Conservation (phyloP, 2,113 vertebrate species). For the Empidonax alnorum region DNA sequence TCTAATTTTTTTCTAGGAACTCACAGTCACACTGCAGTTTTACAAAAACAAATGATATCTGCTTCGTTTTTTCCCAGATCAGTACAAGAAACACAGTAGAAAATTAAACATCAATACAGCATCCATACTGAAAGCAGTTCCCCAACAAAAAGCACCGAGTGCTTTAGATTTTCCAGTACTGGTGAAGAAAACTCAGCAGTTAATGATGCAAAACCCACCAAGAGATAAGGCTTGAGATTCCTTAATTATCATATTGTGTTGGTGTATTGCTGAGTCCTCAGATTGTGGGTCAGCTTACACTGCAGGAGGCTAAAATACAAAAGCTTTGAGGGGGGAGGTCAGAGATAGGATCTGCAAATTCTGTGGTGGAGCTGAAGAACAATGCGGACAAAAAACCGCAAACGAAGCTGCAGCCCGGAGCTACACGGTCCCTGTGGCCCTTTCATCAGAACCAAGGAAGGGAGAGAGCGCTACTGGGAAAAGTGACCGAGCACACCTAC, state of each 20-base stretch:
- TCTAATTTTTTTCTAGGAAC: background rate
- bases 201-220: background rate
- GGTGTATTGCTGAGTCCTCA: background rate
- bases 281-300: background rate
- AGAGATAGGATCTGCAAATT: background rate
- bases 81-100: background rate
- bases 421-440: accelerated
- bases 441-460: background rate
- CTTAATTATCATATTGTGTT: background rate
- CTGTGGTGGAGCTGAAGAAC: background rate
- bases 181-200: background rate
- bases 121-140: background rate
- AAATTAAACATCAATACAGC: background rate
- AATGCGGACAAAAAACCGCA: background rate
- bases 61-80: background rate
- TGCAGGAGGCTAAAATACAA: background rate
- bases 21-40: background rate
- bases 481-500: background rate
- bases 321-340: background rate
- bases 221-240: background rate
- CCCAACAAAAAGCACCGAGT: background rate
- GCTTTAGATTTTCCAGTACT: background rate
- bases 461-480: background rate
- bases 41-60: background rate
- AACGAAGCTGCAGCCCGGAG: background rate